Evolutionary conservation across 2,113 vertebrate genomes (phyloP), one percentile per base, ranked within the genome.

Genomic region (Oreochromis spilurus): DNA sequence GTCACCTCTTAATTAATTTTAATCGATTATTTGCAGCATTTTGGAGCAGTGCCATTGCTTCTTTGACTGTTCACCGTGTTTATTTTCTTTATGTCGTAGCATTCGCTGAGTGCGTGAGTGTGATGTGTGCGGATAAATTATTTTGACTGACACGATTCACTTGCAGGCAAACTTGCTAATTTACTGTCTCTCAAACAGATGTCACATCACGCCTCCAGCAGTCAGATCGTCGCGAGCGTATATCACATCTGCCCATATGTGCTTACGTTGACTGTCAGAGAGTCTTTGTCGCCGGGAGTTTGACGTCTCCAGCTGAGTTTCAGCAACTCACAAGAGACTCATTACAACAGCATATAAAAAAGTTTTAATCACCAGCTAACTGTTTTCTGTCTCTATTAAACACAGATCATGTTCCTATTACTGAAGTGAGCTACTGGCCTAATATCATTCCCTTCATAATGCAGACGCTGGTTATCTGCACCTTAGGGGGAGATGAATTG

Each of bases 131-230:
- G 16, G 86, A 84, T 85, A 79, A 88, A 93, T 92, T 88, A 85
- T 89, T 93, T 92, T 94, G 91, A 93, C 81, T 92, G 94, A 93
- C 94, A 94, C 72, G 82, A 62, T 84, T 83, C 43, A 70, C 87
- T 93, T 14, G 29, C 50, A 88, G 88, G 79, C 72, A 90, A 92
- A 91, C 89, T 87, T 88, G 88, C 81, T 93, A 89, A 93, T 93
- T 93, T 94, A 94, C 83, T 81, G 84, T 94, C 88, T 92, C 83
- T 90, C 80, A 87, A 94, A 90, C 95, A 96, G 90, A 94, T 95
- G 94, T 88, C 78, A 72, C 83, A 87, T 91, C 75, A 82, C 55
- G 80, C 82, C 48, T 67, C 45, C 53, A 70, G 65, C 86, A 80
- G 55, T 87, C 77, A 60, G 86, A 85, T 40, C 57, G 60, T 81